These are phyloP conservation scores for Cantharis rustica DNA, from an alignment of 2,888 invertebrate species.

Conservation along the genomic window DNA sequence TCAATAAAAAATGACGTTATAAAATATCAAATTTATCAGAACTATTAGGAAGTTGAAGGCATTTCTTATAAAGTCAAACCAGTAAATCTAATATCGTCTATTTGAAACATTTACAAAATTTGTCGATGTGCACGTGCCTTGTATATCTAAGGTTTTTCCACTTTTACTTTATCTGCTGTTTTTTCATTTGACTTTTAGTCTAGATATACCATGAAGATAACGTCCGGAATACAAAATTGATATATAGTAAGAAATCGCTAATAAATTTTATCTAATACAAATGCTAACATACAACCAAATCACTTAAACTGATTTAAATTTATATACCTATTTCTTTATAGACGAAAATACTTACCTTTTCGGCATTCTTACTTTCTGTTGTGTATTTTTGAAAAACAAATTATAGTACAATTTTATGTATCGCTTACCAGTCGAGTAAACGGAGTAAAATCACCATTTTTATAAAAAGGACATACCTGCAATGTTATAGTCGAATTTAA, in stretches of 20 bases:
- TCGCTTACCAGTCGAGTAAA: no score
- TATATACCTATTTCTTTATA: background rate
- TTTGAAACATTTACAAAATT: slow-evolving; percentile 20
- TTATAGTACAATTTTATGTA: no score
- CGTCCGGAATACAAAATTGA: background rate
- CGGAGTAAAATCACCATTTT: no score
- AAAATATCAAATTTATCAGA: background rate
- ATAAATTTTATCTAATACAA: background rate
- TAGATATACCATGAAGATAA: background rate
- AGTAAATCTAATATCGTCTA: slow-evolving; percentile 19
- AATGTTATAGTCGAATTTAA: no score
- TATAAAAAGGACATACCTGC: no score
- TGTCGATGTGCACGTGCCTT: slow-evolving; percentile 8
- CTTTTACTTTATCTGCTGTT: background rate
- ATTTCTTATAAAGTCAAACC: slow-evolving; percentile 17
- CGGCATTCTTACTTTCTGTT: no score
- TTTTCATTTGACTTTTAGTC: slow-evolving; percentile 2
- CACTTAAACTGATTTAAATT: background rate
- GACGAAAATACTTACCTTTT: background rate
- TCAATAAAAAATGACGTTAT: background rate
- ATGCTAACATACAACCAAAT: background rate
- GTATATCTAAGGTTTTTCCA: background rate
- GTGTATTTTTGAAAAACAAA: no score
- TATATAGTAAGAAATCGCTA: background rate
- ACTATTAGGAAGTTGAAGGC: background rate